These are phyloP conservation scores for Aix galericulata DNA, from an alignment of 2,113 vertebrate species.

Conservation along the genomic window DNA sequence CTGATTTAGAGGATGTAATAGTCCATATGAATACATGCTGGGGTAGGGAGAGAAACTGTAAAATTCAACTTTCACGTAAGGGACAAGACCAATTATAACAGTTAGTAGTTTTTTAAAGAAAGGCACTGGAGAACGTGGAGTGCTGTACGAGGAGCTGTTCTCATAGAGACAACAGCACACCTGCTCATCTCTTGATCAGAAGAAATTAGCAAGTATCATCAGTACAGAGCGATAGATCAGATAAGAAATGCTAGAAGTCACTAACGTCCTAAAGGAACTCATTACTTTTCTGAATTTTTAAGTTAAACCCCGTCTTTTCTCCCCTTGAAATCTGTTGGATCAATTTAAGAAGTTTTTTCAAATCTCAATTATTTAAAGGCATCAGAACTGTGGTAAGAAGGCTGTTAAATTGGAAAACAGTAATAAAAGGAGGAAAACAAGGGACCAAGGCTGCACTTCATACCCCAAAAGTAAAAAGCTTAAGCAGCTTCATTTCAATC, in stretches of 20 bases:
- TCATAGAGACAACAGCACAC: background rate
- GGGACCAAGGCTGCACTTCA: background rate
- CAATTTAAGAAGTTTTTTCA: background rate
- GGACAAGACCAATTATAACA: background rate
- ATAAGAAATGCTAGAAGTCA: background rate
- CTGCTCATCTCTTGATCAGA: background rate
- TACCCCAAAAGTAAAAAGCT: background rate
- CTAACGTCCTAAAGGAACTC: background rate
- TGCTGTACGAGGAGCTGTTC: background rate
- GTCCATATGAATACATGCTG: background rate
- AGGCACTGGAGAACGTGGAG: background rate
- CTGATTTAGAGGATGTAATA: background rate
- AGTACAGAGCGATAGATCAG: background rate
- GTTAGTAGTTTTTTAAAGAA: background rate
- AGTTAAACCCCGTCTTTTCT: background rate
- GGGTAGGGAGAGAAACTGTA: background rate
- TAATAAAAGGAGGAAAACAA: background rate
- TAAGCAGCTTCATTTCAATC: background rate
- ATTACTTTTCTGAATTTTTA: background rate
- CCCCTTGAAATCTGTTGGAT: background rate
- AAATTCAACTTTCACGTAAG: background rate
- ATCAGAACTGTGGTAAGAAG: background rate
- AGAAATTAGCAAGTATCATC: background rate
- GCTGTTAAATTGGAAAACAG: background rate
- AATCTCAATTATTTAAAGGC: background rate